Percentiles rank a stretch among this genome's conserved stretches.
Evolutionary conservation across 1,140 invertebrate genomes (phyloP).

Genomic region (Hycleus phaleratus): DNA sequence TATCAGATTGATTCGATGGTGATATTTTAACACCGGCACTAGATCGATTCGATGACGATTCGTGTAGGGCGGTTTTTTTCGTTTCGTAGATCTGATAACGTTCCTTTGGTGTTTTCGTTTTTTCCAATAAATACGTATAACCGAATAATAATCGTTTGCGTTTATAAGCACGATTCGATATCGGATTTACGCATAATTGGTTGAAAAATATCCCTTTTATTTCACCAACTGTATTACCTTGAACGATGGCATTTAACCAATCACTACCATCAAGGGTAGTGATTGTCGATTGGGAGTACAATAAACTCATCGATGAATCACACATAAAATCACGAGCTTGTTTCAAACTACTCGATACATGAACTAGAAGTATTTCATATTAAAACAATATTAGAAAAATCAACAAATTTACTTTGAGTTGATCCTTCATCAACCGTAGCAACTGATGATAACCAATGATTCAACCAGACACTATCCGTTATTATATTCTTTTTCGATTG

Average conservation of each 20-base stretch:
- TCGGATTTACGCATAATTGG: conserved; percentile 11
- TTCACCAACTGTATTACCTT: conserved; percentile 27
- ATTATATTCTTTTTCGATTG: conserved; percentile 18
- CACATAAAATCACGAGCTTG: conserved; percentile 20
- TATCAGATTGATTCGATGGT: not conserved
- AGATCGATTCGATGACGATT: not conserved
- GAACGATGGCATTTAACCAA: conserved; percentile 31
- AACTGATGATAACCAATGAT: conserved; percentile 25
- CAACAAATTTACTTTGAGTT: conserved; percentile 4
- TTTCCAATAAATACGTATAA: conserved; percentile 22
- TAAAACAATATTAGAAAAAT: not conserved
- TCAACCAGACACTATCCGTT: conserved; percentile 29
- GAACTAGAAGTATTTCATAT: not conserved
- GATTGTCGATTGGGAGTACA: conserved; percentile 17
- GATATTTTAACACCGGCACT: not conserved
- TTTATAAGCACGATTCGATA: too few species aligned
- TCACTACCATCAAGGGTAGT: conserved; percentile 25
- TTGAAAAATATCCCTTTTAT: conserved; percentile 2
- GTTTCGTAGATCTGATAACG: not conserved
- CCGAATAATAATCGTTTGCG: conserved; percentile 8
- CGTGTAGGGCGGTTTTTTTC: not conserved
- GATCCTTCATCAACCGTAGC: conserved; percentile 22
- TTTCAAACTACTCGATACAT: not conserved
- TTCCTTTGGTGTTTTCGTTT: conserved; percentile 12
- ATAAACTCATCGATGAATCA: conserved; percentile 5